Conservation (phyloP, 2,797 vertebrate species). For the Champsocephalus esox region DNA sequence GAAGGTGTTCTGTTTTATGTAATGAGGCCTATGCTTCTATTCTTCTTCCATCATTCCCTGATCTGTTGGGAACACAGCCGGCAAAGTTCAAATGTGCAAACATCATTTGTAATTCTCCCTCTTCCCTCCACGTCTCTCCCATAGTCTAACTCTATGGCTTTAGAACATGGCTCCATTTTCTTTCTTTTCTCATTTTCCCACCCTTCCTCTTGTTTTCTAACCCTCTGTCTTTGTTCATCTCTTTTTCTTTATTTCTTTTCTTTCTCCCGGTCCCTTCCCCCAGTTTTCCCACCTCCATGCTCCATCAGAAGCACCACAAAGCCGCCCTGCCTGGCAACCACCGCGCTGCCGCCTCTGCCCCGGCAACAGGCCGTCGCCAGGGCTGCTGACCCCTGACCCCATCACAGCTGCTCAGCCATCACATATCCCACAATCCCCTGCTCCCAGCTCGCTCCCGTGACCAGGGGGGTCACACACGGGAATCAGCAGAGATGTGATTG, state of each 20-base stretch:
- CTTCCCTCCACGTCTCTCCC: background rate
- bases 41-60: background rate
- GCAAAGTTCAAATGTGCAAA: background rate
- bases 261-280: slow-evolving; percentile 66
- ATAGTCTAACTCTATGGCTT: background rate
- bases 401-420: slow-evolving; percentile 73
- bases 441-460: slow-evolving; percentile 64
- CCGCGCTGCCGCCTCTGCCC: slow-evolving; percentile 57
- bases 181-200: slow-evolving; percentile 49
- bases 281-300: slow-evolving; percentile 72
- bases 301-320: slow-evolving; percentile 59
- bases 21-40: background rate
- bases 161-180: background rate
- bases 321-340: slow-evolving; percentile 56
- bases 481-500: slow-evolving; percentile 34
- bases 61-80: background rate
- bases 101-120: background rate
- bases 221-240: slow-evolving; percentile 52
- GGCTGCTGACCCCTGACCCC: slow-evolving; percentile 70
- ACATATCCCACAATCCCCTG: slow-evolving; percentile 70
- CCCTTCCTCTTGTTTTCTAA: slow-evolving; percentile 52
- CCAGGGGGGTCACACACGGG: slow-evolving; percentile 55
- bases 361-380: slow-evolving; percentile 67
- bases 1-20: no score
- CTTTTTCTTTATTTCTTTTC: slow-evolving; percentile 37